Conservation (phyloP, 2,797 vertebrate species). For the Myiotriccus ornatus region DNA sequence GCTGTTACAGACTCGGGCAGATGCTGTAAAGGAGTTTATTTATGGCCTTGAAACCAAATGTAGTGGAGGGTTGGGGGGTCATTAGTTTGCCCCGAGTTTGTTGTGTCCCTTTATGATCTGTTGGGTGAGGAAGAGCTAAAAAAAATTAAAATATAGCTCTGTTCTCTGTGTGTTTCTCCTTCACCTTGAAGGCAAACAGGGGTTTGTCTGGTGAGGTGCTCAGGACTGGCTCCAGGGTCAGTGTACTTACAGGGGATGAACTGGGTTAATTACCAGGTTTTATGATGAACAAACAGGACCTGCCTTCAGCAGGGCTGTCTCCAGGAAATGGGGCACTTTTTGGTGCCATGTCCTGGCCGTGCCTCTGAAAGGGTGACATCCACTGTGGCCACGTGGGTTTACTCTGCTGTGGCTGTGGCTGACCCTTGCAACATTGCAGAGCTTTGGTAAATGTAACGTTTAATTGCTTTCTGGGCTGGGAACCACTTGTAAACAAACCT, state of each 20-base stretch:
- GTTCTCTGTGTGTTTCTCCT: background rate
- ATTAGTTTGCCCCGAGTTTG: background rate
- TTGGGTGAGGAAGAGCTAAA: background rate
- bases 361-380: background rate
- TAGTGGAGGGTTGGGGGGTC: background rate
- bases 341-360: rapidly evolving
- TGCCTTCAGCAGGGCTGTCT: background rate
- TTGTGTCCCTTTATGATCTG: background rate
- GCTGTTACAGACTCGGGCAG: background rate
- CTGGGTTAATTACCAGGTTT: constrained; percentile 9
- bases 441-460: constrained; percentile 1
- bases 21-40: background rate
- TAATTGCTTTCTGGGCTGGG: constrained; percentile 22
- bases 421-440: background rate
- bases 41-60: background rate
- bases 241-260: background rate
- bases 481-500: constrained; percentile 32
- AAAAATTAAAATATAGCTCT: background rate
- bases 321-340: background rate
- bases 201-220: background rate
- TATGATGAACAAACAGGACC: constrained; percentile 38
- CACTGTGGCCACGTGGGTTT: background rate
- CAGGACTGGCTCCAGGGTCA: background rate
- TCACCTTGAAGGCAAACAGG: background rate
- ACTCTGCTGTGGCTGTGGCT: background rate